These are phyloP conservation scores for Anseranas semipalmata DNA, from an alignment of 2,113 vertebrate species.

Conservation along the genomic window DNA sequence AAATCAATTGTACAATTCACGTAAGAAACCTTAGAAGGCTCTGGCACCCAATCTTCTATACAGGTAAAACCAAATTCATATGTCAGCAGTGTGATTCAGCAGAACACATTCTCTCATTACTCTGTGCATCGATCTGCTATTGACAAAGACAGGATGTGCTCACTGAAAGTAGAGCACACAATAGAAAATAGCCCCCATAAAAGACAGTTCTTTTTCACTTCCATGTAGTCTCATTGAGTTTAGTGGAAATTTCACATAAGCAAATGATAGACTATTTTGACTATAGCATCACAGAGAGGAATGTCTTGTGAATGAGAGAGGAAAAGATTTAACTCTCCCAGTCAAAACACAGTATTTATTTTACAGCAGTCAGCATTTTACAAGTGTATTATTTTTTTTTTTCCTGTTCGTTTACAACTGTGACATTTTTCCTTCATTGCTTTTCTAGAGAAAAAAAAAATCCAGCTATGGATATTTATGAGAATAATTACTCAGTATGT, in stretches of 20 bases:
- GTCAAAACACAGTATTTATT: slow-evolving; percentile 2
- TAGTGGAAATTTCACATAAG: not conserved
- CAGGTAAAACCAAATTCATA: not conserved
- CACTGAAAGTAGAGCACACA: not conserved
- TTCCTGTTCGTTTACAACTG: not conserved
- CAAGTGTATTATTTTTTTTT: not conserved
- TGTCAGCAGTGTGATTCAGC: not conserved
- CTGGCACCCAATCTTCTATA: not conserved
- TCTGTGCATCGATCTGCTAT: not conserved
- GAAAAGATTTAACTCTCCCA: not conserved
- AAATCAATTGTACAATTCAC: not conserved
- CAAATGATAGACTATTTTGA: not conserved
- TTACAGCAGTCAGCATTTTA: not conserved
- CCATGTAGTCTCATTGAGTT: not conserved
- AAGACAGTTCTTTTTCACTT: not conserved
- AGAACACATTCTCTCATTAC: not conserved
- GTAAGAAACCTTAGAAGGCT: not conserved
- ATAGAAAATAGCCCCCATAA: not conserved
- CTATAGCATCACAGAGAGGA: not conserved
- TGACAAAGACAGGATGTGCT: not conserved
- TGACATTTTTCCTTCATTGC: not conserved
- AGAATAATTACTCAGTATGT: not conserved
- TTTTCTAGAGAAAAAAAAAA: not conserved
- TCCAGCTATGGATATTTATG: not conserved
- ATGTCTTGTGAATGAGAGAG: not conserved